A percentile compares a stretch with the other conserved stretches of the same genome.
These are phyloP conservation scores for Haemorhous mexicanus DNA, from an alignment of 2,113 vertebrate species.

Conservation along the genomic window DNA sequence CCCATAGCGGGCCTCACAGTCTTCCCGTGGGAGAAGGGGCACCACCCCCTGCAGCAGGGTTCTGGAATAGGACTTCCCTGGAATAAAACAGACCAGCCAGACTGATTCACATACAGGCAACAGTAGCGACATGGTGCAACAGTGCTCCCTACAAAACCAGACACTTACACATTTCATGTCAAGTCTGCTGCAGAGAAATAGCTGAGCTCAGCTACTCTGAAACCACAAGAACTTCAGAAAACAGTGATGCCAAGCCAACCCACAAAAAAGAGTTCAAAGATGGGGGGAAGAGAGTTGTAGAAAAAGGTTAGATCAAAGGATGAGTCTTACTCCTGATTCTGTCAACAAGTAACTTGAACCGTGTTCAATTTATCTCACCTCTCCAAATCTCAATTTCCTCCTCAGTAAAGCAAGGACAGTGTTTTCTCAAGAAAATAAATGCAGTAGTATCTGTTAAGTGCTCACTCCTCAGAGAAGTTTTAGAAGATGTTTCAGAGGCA, in stretches of 20 bases:
- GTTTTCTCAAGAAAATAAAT: constrained; percentile 1
- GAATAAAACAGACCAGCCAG: constrained; percentile 12
- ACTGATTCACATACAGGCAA: background rate
- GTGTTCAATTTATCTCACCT: background rate
- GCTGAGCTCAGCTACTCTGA: constrained; percentile 1
- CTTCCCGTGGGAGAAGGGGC: constrained; percentile 82
- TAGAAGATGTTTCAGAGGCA: background rate
- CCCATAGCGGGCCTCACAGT: constrained; percentile 82
- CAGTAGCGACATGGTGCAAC: background rate
- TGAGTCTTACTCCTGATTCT: background rate
- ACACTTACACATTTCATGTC: background rate
- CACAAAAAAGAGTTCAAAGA: constrained; percentile 43
- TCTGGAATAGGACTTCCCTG: constrained; percentile 80
- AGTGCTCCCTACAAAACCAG: background rate
- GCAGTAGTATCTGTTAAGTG: background rate
- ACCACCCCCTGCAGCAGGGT: constrained; percentile 84
- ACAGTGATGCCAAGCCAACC: background rate
- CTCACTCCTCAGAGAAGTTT: background rate
- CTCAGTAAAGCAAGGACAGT: background rate
- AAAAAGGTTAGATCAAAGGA: constrained; percentile 36
- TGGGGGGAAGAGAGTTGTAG: background rate
- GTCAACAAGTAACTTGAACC: background rate
- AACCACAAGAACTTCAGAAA: background rate
- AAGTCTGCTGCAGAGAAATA: background rate
- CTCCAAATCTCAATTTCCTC: background rate